Conservation (phyloP, 37 sponge, comb jelly and placozoan species). For the Lycopodina hypogea region DNA sequence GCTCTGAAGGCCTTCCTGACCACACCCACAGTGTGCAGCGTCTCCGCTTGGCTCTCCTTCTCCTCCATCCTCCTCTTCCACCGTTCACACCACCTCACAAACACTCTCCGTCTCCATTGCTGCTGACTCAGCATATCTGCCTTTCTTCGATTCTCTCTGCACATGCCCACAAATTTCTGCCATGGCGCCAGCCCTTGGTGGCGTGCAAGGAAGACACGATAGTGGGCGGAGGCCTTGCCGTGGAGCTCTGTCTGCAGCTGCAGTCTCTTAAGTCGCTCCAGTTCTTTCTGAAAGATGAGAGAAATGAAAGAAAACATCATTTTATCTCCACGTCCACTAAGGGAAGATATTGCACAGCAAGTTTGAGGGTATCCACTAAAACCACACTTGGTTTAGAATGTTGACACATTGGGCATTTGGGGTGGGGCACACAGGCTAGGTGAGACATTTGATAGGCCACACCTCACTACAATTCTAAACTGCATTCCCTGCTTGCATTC, state of each 20-base stretch:
- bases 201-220: constrained; percentile 1
- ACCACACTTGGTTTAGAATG: too few relatives aligned
- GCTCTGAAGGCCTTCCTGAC: constrained; percentile 3
- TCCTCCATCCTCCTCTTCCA: constrained; percentile 6
- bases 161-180: constrained; percentile 24
- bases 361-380: neutral
- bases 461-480: too few relatives aligned
- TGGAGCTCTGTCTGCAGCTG: constrained; percentile 5
- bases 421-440: too few relatives aligned
- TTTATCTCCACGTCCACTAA: neutral
- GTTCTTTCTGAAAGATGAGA: constrained; percentile 24
- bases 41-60: constrained; percentile 25
- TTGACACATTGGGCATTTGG: too few relatives aligned
- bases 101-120: neutral
- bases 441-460: too few relatives aligned
- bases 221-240: constrained; percentile 31
- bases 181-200: constrained; percentile 43
- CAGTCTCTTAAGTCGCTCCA: constrained; percentile 30
- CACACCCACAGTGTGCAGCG: neutral
- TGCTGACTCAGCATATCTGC: constrained; percentile 20
- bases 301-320: neutral
- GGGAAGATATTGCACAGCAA: neutral
- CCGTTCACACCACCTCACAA: neutral
- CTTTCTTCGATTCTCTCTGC: neutral
- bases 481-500: too few relatives aligned